A percentile compares a stretch with the other conserved stretches of the same genome.
Conservation (phyloP, 2,888 invertebrate genomes). For the Drosophila pegasa region DNA sequence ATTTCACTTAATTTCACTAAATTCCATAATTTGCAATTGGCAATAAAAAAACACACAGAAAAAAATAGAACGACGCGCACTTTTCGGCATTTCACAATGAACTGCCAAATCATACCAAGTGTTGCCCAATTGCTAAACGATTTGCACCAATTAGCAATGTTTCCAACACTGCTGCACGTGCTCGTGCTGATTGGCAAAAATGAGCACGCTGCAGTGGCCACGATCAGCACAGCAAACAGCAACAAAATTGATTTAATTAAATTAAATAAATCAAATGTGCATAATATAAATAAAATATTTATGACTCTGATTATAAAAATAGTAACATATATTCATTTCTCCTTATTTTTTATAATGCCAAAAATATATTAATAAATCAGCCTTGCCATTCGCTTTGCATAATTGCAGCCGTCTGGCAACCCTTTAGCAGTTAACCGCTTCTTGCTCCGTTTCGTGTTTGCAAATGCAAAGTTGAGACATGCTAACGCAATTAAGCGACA, state of each 20-base stretch:
- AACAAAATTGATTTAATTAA: neutral
- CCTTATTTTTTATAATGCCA: neutral
- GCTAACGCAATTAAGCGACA: slow-evolving; percentile 49
- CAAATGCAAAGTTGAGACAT: slow-evolving; percentile 12
- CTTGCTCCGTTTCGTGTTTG: neutral
- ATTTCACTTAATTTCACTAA: neutral
- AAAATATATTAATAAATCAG: neutral
- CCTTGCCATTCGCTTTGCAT: neutral
- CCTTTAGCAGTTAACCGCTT: neutral
- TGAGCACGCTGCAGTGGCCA: neutral
- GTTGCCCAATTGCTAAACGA: neutral
- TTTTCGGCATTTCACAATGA: neutral
- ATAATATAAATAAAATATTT: neutral
- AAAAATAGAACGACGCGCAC: no score
- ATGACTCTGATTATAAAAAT: no score
- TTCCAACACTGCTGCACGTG: slow-evolving; percentile 3
- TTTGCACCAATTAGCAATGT: neutral
- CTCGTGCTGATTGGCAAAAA: neutral
- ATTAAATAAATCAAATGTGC: neutral
- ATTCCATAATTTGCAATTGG: neutral
- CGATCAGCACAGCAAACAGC: neutral
- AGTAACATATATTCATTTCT: neutral
- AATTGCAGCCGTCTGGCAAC: neutral
- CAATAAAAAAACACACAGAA: neutral
- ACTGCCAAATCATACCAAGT: neutral